These are phyloP conservation scores for Noctua fimbriata DNA, from an alignment of 2,888 invertebrate species.

Conservation along the genomic window DNA sequence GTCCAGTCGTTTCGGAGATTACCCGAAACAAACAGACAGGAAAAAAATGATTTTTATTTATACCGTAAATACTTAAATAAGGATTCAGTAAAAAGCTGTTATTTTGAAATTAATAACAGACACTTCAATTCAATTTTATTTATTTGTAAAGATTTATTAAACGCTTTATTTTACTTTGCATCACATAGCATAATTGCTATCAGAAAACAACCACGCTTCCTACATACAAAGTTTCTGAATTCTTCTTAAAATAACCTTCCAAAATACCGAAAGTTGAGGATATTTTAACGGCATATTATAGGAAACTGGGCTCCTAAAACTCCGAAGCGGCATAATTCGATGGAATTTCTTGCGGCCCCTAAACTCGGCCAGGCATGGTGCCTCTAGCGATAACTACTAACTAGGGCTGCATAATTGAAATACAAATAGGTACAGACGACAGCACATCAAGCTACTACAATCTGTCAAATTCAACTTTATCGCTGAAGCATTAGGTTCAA, in stretches of 20 bases:
- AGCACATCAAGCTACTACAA: too few relatives aligned
- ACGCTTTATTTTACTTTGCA: background rate
- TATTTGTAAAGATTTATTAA: background rate
- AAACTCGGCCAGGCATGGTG: constrained; percentile 37
- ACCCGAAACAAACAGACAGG: too few relatives aligned
- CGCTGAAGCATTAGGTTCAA: too few relatives aligned
- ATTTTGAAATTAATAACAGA: too few relatives aligned
- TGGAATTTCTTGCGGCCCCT: constrained; percentile 25
- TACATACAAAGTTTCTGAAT: background rate
- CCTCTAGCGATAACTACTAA: constrained; percentile 35
- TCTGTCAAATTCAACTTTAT: too few relatives aligned
- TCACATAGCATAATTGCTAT: background rate
- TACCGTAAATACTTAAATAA: too few relatives aligned
- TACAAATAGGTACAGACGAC: background rate
- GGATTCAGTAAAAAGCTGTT: too few relatives aligned
- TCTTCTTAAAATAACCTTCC: background rate
- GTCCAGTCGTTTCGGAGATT: too few relatives aligned
- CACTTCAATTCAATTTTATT: too few relatives aligned
- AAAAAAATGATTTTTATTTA: too few relatives aligned
- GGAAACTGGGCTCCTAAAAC: constrained; percentile 10
- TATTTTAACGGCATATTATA: constrained; percentile 1
- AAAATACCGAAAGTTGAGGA: background rate
- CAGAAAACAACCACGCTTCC: background rate
- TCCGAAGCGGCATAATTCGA: constrained; percentile 5
- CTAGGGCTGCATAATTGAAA: constrained; percentile 3